Evolutionary conservation across 2,888 invertebrate species (phyloP).

Genomic region (Alcis repandata): DNA sequence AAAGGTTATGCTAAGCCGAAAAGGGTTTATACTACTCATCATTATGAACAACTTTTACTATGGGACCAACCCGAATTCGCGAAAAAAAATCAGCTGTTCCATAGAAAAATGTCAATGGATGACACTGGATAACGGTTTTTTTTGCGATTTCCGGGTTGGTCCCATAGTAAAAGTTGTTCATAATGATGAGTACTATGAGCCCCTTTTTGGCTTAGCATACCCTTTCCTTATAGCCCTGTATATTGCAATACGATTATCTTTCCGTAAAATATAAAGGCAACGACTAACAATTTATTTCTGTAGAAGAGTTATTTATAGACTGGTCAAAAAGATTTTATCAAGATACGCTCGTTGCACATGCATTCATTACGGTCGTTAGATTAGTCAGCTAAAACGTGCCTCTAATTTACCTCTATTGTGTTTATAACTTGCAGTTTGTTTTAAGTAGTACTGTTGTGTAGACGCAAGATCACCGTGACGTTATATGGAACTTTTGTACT

Average conservation of each 20-base stretch:
- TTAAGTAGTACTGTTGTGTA: not conserved
- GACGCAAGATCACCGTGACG: not conserved
- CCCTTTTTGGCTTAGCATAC: no score
- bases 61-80: no score
- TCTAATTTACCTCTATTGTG: conserved; percentile 11
- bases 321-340: conserved; percentile 8
- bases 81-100: no score
- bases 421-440: conserved; percentile 1
- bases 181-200: no score
- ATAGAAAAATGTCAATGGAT: no score
- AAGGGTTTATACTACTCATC: no score
- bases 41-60: no score
- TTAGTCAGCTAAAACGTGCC: conserved; percentile 13
- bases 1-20: no score
- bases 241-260: not conserved
- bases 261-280: not conserved
- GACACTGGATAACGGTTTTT: no score
- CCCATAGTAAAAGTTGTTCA: no score
- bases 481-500: conserved; percentile 4
- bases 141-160: no score
- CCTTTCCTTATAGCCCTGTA: no score
- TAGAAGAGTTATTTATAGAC: conserved; percentile 14
- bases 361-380: conserved; percentile 22
- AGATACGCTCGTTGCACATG: conserved; percentile 18
- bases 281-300: conserved; percentile 3